Percentiles rank a stretch among this genome's conserved stretches.
phyloP scores from a whole-genome alignment of 2,888 invertebrate genomes.

The Xestia c-nigrum region DNA sequence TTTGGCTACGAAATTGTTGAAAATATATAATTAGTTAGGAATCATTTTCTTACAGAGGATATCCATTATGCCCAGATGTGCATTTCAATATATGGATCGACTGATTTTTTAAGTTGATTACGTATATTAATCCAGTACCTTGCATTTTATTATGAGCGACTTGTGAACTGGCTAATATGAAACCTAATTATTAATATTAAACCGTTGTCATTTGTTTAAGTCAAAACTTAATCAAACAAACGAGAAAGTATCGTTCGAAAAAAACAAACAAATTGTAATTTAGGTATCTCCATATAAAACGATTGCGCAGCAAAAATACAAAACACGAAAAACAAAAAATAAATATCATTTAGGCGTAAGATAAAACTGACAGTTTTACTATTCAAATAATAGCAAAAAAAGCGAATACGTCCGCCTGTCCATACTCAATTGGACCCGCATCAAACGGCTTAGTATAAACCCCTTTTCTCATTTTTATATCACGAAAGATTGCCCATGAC shows the following conservation, averaged over 20 bases:
- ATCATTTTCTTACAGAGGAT: slow-evolving; percentile 58
- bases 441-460: slow-evolving; percentile 88
- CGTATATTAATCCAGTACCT: neutral
- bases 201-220: neutral
- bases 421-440: slow-evolving; percentile 89
- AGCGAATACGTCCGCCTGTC: slow-evolving; percentile 87
- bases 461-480: slow-evolving; percentile 89
- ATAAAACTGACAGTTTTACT: slow-evolving; percentile 88
- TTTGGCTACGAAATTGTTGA: slow-evolving; percentile 72
- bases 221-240: neutral
- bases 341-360: slow-evolving; percentile 85
- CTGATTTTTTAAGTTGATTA: neutral
- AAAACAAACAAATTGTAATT: slow-evolving; percentile 16
- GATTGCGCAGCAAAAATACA: slow-evolving; percentile 64
- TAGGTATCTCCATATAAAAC: slow-evolving; percentile 35
- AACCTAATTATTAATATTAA: neutral
- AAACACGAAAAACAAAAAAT: slow-evolving; percentile 75
- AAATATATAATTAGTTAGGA: slow-evolving; percentile 79
- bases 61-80: neutral
- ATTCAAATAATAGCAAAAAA: slow-evolving; percentile 88
- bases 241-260: neutral
- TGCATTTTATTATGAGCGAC: neutral
- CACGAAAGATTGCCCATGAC: slow-evolving; percentile 87
- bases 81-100: neutral
- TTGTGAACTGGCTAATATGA: neutral